Evolutionary conservation across 2,797 vertebrate species (phyloP).

Genomic region (Dendrocincla fuliginosa): DNA sequence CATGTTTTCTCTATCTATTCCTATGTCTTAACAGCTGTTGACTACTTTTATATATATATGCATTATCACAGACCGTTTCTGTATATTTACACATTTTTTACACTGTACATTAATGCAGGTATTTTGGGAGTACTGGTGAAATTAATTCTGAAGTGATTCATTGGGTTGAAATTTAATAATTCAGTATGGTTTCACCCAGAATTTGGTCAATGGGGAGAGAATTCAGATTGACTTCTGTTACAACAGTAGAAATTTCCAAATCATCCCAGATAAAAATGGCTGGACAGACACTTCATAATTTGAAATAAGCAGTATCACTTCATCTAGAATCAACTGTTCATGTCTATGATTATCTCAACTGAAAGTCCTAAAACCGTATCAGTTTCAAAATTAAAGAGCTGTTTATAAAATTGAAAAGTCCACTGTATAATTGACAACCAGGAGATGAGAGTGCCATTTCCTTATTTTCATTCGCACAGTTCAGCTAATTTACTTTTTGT

Average conservation of each 20-base stretch:
- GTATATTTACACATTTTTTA: background rate
- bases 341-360: background rate
- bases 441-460: background rate
- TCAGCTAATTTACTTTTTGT: background rate
- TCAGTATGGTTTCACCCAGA: background rate
- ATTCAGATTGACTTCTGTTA: slow-evolving; percentile 1
- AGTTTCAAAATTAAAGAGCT: background rate
- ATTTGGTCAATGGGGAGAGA: background rate
- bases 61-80: background rate
- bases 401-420: background rate
- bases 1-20: background rate
- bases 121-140: background rate
- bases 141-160: background rate
- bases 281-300: background rate
- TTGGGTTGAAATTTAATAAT: slow-evolving; percentile 8
- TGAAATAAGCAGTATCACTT: background rate
- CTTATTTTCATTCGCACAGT: background rate
- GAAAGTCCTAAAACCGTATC: background rate
- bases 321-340: background rate
- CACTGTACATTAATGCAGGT: background rate
- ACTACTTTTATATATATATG: background rate
- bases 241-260: background rate
- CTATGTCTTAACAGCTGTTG: background rate
- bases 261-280: background rate
- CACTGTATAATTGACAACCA: background rate